Conservation (phyloP, 2,888 invertebrate species). For the Trimorus sp. region DNA sequence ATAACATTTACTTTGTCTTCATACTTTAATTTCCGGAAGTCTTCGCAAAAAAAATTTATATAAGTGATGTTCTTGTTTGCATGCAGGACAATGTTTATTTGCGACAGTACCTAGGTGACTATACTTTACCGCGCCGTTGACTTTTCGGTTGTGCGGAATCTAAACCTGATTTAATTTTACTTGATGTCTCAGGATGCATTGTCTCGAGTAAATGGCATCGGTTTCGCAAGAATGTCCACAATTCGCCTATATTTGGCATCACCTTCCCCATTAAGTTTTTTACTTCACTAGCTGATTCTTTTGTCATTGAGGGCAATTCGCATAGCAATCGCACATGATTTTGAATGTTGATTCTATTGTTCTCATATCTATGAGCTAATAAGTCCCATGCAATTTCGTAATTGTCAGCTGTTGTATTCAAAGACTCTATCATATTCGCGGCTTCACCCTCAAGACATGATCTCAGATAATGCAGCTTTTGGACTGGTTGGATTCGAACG, state of each 20-base stretch:
- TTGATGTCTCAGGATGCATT: conserved; percentile 12
- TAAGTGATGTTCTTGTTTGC: conserved; percentile 5
- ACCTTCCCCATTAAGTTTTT: background rate
- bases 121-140: background rate
- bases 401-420: conserved; percentile 36
- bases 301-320: conserved; percentile 34
- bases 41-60: conserved; percentile 3
- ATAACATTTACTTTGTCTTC: background rate
- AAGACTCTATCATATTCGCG: conserved; percentile 31
- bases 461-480: conserved; percentile 54
- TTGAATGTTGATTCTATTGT: conserved; percentile 29
- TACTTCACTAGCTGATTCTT: conserved; percentile 32
- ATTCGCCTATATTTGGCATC: background rate
- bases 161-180: background rate
- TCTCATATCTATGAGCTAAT: conserved; percentile 34
- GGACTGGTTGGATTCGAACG: conserved; percentile 38
- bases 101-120: conserved; percentile 5
- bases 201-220: conserved; percentile 8
- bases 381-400: conserved; percentile 23
- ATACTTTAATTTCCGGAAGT: background rate
- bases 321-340: conserved; percentile 41
- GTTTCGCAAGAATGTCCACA: conserved; percentile 12
- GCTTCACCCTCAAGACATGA: conserved; percentile 31
- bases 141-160: background rate
- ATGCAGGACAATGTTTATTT: conserved; percentile 4